Evolutionary conservation across 2,113 vertebrate species (phyloP), one percentile per base, ranked within the genome.

Genomic region (Notechis scutatus): DNA sequence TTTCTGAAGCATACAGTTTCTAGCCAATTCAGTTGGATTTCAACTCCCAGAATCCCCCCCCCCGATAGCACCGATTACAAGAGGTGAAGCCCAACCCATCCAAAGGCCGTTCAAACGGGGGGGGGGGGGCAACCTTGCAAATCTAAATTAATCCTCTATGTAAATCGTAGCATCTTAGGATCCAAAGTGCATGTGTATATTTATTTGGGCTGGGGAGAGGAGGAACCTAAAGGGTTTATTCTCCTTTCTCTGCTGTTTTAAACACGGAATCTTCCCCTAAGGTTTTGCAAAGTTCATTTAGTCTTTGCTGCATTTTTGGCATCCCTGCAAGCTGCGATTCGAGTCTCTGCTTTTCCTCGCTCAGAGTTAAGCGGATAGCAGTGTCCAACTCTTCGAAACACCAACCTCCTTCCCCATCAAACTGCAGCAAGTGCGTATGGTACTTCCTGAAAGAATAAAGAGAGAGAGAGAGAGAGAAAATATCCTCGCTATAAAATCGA

Each of bases 371-470:
- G 56, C 99, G 99, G 23, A 98, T 99, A 14, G 99, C 99, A 0
- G 98, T 98, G 97, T 99, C 99, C 97, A 99, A 91, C 95, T 99
- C 98, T 97, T 99, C 99, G 18, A 99, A 99, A 74, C 98, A 98
- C 99, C 99, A 99, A 92, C 99, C 98, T 0, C 99, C 99, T 98
- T 99, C 99, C 2, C 99, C 99, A 0, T 99, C 99, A 93, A 99
- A 99, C 97, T 99, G 99, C 96, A 99, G 98, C 97, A 99, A 97
- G 97, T 99, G 99, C 91, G 98, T 99, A 96, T 99, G 99, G 97
- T 99, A 99, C 97, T 99, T 99, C 99, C 99, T 99, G 97, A 88
- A 69, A 24, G 91, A 0, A 96, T 94, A 1, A 86, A 59, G 57
- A 10, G 24, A 4, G 26, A 26, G 10, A 45, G 45, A 4, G 59